Evolutionary conservation across 2,797 vertebrate species (phyloP), one percentile per base, ranked within the genome.

Genomic region (Oceanodroma leucorhoa): DNA sequence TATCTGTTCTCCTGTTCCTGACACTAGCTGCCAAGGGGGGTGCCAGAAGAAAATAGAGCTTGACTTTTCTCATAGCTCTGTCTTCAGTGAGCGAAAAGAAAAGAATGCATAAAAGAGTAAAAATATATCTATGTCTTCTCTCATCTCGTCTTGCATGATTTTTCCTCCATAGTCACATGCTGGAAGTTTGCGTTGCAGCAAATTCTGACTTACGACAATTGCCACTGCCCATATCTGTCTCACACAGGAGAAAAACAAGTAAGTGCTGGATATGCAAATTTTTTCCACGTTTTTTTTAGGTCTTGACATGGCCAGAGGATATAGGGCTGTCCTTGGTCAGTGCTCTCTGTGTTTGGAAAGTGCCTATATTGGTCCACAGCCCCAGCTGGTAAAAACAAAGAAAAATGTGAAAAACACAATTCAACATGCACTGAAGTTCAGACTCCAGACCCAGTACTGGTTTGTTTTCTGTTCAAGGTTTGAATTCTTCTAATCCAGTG

Each of bases 391-490:
- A 58, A 87, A 92, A 87, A 61, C 38, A 90, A 94, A 84, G 32
- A 23, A 90, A 84, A 84, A 89, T 51, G 43, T 61, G 78, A 64
- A 91, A 72, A 95, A 54, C 54, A 86, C 65, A 86, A 81, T 78
- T 91, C 50, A 94, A 26, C 48, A 32, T 30, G 43, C 10, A 14
- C n/a, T 73, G 73, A 43, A 51, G 12, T 87, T 90, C 67, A 87
- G 54, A 73, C 61, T 79, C 21, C 71, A 77, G 81, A 82, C 12
- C 45, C 50, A 36, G 22, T n/a, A 55, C 54, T 72, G 66, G 30
- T 62, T 93, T 96, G 41, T 84, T 95, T 96, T 93, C 77, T 55
- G 61, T 93, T 95, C 48, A 82, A 43, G 76, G 45, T 84, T 70
- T 91, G 85, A 93, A 82, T 76, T 95, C 72, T 94, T 89, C 91